These are phyloP conservation scores for Lophius piscatorius DNA, from an alignment of 2,113 vertebrate species.

Conservation along the genomic window DNA sequence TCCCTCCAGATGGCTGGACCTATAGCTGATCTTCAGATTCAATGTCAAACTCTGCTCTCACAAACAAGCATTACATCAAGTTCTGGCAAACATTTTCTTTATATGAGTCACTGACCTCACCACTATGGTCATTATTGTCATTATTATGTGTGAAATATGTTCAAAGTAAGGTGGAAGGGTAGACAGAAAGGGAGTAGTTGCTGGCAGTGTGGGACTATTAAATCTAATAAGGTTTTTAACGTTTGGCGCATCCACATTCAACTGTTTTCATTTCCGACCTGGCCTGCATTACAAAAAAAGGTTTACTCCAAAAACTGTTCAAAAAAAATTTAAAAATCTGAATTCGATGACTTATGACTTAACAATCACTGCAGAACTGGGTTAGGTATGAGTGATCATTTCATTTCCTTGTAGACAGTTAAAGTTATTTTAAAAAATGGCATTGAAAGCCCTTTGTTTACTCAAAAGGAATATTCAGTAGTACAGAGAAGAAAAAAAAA, in stretches of 20 bases:
- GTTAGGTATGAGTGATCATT: constrained; percentile 4
- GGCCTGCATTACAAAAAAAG: too few relatives aligned
- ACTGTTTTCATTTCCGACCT: constrained; percentile 62
- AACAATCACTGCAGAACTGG: neutral
- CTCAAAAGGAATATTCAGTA: constrained; percentile 8
- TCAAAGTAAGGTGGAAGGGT: constrained; percentile 37
- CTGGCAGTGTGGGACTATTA: constrained; percentile 11
- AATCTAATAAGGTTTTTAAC: constrained; percentile 43
- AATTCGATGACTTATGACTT: too few relatives aligned
- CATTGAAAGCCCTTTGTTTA: constrained; percentile 26
- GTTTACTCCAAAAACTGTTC: too few relatives aligned
- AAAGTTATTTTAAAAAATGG: constrained; percentile 14
- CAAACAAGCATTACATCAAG: constrained; percentile 61
- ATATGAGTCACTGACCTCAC: constrained; percentile 59
- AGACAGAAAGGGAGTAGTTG: constrained; percentile 8
- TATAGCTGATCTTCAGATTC: constrained; percentile 38
- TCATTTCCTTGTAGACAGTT: neutral
- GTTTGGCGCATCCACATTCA: constrained; percentile 50
- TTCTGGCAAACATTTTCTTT: constrained; percentile 41
- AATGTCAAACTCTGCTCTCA: constrained; percentile 50
- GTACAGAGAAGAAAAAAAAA: constrained; percentile 27
- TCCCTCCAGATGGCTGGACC: constrained; percentile 34
- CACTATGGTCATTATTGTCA: constrained; percentile 49
- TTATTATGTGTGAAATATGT: constrained; percentile 52
- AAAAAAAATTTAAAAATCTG: constrained; percentile 18